Conservation (phyloP, 2,888 invertebrate species). For the Mayetiola destructor region DNA sequence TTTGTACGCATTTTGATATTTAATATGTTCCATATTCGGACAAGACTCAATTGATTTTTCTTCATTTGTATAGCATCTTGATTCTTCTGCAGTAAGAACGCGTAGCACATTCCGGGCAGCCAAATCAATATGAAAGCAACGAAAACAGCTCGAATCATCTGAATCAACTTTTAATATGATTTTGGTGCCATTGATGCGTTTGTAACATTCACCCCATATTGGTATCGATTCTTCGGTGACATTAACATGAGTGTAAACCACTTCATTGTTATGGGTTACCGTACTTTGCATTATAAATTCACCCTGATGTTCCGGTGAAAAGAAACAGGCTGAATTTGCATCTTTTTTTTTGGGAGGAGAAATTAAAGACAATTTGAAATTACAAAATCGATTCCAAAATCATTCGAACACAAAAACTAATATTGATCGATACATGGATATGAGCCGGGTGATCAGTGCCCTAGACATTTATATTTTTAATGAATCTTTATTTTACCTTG, state of each 20-base stretch:
- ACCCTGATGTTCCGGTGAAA: slow-evolving; percentile 49
- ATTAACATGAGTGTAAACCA: slow-evolving; percentile 45
- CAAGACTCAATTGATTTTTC: slow-evolving; percentile 44
- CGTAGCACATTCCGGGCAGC: slow-evolving; percentile 46
- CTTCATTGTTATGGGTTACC: slow-evolving; percentile 34
- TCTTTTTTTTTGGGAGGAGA: no score
- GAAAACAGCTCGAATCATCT: slow-evolving; percentile 42
- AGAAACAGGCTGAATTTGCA: slow-evolving; percentile 47
- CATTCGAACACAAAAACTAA: no score
- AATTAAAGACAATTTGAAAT: no score
- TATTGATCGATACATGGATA: no score
- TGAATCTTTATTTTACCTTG: no score
- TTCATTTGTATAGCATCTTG: slow-evolving; percentile 45
- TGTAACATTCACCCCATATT: slow-evolving; percentile 49
- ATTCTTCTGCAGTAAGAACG: slow-evolving; percentile 41
- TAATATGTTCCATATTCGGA: slow-evolving; percentile 35
- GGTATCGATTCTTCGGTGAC: slow-evolving; percentile 48
- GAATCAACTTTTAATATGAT: slow-evolving; percentile 46
- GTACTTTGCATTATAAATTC: slow-evolving; percentile 45
- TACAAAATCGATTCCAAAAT: no score
- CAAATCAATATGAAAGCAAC: slow-evolving; percentile 45
- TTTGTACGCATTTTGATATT: slow-evolving; percentile 21
- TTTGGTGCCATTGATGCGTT: slow-evolving; percentile 40
- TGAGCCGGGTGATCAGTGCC: no score
- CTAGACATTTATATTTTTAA: no score